Evolutionary conservation across 2,888 invertebrate genomes (phyloP).

Genomic region (Acronicta leporina): DNA sequence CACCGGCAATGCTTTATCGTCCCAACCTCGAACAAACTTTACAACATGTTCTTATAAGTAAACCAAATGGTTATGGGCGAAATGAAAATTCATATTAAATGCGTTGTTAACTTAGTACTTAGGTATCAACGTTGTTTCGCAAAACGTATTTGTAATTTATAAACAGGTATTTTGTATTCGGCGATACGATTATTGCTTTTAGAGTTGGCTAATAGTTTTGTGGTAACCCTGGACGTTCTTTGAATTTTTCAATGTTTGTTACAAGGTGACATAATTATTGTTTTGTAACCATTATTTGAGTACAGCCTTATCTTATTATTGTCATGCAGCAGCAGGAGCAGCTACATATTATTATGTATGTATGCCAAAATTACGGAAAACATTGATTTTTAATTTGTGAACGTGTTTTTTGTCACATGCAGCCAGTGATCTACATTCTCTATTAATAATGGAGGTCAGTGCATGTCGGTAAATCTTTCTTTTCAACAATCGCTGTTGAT

Average conservation of each 20-base stretch:
- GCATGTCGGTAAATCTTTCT: no score
- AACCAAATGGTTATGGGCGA: slow-evolving; percentile 40
- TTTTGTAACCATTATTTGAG: background rate
- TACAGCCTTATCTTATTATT: background rate
- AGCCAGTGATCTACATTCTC: no score
- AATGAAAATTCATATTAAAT: slow-evolving; percentile 51
- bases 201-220: slow-evolving; percentile 43
- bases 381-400: no score
- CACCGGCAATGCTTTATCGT: background rate
- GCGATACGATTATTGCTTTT: slow-evolving; percentile 53
- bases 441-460: no score
- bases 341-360: no score
- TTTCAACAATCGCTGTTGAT: no score
- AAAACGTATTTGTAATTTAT: slow-evolving; percentile 56
- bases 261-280: slow-evolving; percentile 2
- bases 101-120: slow-evolving; percentile 24
- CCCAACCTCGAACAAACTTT: slow-evolving; percentile 34
- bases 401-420: no score
- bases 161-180: slow-evolving; percentile 58
- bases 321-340: background rate
- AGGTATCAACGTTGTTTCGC: slow-evolving; percentile 45
- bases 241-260: slow-evolving; percentile 25
- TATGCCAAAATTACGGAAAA: no score
- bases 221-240: slow-evolving; percentile 24
- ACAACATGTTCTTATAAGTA: slow-evolving; percentile 28